These are phyloP conservation scores for Eriosoma lanigerum DNA, from an alignment of 1,140 invertebrate species.

Conservation along the genomic window DNA sequence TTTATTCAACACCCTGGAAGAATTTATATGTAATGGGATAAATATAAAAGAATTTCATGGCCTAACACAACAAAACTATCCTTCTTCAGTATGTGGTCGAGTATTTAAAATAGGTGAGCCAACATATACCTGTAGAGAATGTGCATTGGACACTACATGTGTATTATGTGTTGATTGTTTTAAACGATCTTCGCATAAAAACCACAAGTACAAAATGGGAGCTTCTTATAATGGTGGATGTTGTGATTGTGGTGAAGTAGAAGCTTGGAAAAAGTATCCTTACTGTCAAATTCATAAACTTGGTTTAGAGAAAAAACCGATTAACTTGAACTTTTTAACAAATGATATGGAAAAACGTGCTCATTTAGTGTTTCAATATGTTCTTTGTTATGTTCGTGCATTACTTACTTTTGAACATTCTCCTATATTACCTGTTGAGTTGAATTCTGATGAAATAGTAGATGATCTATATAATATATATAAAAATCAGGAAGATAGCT, in stretches of 20 bases:
- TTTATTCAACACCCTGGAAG: constrained; percentile 72
- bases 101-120: constrained; percentile 97
- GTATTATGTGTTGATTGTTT: constrained; percentile 98
- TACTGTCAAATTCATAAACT: constrained; percentile 78
- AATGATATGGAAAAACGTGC: constrained; percentile 72
- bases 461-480: constrained; percentile 60
- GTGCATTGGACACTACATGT: constrained; percentile 95
- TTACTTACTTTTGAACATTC: constrained; percentile 75
- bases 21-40: constrained; percentile 75
- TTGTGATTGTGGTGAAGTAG: constrained; percentile 93
- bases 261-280: constrained; percentile 90
- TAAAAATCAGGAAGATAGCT: constrained; percentile 67
- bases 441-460: constrained; percentile 66
- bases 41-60: constrained; percentile 65
- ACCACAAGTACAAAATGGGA: constrained; percentile 93
- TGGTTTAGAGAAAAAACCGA: constrained; percentile 60
- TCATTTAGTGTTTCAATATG: constrained; percentile 71
- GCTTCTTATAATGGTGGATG: constrained; percentile 91
- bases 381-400: constrained; percentile 78
- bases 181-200: constrained; percentile 83
- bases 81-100: constrained; percentile 86
- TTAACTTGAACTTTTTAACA: constrained; percentile 62
- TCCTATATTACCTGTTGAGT: constrained; percentile 67
- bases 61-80: constrained; percentile 63
- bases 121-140: constrained; percentile 96